Evolutionary conservation across 2,113 vertebrate species (phyloP), one percentile per base, ranked within the genome.

Genomic region (Cardinalis cardinalis): DNA sequence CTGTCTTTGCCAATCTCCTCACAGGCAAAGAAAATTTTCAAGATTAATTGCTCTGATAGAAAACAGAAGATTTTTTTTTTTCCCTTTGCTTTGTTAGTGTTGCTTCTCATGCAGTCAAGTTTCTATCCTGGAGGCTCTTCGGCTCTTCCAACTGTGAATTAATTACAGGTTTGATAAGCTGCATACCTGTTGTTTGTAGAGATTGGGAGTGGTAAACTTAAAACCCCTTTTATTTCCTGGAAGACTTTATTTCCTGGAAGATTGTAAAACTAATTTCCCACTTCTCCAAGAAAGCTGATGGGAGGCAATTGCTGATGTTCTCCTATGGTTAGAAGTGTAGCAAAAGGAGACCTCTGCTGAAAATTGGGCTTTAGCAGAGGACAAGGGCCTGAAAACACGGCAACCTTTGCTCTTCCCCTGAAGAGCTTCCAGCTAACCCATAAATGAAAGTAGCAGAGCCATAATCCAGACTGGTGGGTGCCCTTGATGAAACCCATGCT

Each of bases 1-100:
- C 89, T 92, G 89, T 93, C 83, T 93, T 89, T 88, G 79, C 74
- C 92, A 96, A 80, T 84, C 81, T 88, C 94, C 89, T 84, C 46
- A 34, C 79, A 88, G 88, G 91, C 87, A 82, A 93, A 68, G 85
- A 86, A 82, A 88, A 94, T 87, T 78, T 93, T 95, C 95, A 95
- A 92, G 92, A 95, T 85, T 6, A 87, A 94, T 70, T 91, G 66
- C 44, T 66, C 29, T 95, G 90, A 95, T 63, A 91, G 71, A 92
- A 94, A 92, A 38, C 95, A 95, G 87, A 10, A 92, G 38, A 13
- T 16, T 25, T 31, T 29, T 38, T 52, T 77, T 77, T 79, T 40
- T 26, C 40, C 24, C 36, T 80, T 69, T 12, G 1, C 56, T 91
- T 77, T 59, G 58, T 64, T 51, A 52, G 36, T 5, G 11, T 56